Percentiles rank a stretch among this genome's conserved stretches.
phyloP scores from a whole-genome alignment of 37 sponge, comb jelly and placozoan species.

The Amphimedon queenslandica region DNA sequence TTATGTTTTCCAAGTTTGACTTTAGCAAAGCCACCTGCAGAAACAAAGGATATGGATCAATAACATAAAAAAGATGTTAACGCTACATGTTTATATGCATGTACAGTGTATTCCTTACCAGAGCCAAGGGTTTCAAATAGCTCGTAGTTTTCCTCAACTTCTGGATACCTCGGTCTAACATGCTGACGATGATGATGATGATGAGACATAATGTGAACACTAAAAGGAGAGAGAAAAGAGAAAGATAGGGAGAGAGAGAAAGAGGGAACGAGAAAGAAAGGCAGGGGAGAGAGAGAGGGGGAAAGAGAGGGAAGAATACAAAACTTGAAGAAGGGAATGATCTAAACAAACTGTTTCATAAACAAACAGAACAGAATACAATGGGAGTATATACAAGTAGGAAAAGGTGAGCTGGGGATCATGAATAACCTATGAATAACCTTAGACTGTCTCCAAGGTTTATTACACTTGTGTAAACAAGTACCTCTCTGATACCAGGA shows the following conservation, averaged over 20 bases:
- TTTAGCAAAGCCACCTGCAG: slow-evolving; percentile 93
- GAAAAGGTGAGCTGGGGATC: too few species aligned
- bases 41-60: background rate
- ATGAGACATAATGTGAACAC: slow-evolving; percentile 2
- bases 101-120: slow-evolving; percentile 37
- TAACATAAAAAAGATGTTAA: background rate
- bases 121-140: slow-evolving; percentile 89
- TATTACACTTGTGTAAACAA: too few species aligned
- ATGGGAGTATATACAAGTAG: too few species aligned
- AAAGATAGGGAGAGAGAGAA: slow-evolving; percentile 14
- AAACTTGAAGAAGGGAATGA: background rate
- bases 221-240: slow-evolving; percentile 20
- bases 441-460: too few species aligned
- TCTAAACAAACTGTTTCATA: too few species aligned
- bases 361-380: too few species aligned
- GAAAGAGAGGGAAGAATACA: slow-evolving; percentile 29
- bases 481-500: too few species aligned
- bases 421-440: too few species aligned
- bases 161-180: slow-evolving; percentile 53
- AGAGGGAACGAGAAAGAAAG: slow-evolving; percentile 14
- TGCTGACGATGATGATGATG: background rate
- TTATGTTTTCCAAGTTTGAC: slow-evolving; percentile 83
- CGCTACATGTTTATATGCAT: background rate
- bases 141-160: slow-evolving; percentile 53
- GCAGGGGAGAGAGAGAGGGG: slow-evolving; percentile 31